Evolutionary conservation across 2,113 vertebrate species (phyloP).

Genomic region (Poecilia latipinna): DNA sequence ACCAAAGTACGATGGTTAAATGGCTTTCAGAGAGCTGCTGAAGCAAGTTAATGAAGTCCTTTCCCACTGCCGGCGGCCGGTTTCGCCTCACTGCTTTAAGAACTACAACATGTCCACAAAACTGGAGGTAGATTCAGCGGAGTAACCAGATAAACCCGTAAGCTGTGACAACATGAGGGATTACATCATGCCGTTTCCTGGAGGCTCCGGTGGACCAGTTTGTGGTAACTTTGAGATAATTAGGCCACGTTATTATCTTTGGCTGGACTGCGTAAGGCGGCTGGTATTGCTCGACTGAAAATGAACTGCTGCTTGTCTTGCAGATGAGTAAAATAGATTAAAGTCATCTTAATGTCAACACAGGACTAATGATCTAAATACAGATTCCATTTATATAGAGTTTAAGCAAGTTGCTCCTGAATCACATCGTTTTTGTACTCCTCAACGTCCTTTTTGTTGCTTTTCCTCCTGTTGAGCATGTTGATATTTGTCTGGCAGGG

Average conservation of each 20-base stretch:
- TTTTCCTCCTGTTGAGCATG: too few relatives aligned
- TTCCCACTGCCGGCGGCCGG: neutral
- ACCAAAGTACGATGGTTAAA: neutral
- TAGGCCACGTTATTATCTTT: neutral
- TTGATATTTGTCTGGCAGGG: neutral
- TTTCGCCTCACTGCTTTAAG: neutral
- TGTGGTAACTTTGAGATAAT: neutral
- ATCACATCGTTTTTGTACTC: too few relatives aligned
- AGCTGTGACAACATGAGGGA: neutral
- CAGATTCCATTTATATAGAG: too few relatives aligned
- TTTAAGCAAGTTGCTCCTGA: too few relatives aligned
- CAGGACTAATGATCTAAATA: too few relatives aligned
- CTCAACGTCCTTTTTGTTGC: too few relatives aligned
- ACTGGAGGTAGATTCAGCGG: neutral
- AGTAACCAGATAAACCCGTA: neutral
- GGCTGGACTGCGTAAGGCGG: neutral
- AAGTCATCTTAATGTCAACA: too few relatives aligned
- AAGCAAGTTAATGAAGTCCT: neutral
- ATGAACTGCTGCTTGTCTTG: neutral
- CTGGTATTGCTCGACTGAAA: neutral
- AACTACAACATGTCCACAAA: neutral
- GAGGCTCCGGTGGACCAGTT: neutral
- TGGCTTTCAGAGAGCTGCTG: neutral
- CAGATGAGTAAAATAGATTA: neutral
- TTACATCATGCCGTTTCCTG: neutral